These are phyloP conservation scores for Campopleginae sp. DNA, from an alignment of 2,888 invertebrate genomes.

Conservation along the genomic window DNA sequence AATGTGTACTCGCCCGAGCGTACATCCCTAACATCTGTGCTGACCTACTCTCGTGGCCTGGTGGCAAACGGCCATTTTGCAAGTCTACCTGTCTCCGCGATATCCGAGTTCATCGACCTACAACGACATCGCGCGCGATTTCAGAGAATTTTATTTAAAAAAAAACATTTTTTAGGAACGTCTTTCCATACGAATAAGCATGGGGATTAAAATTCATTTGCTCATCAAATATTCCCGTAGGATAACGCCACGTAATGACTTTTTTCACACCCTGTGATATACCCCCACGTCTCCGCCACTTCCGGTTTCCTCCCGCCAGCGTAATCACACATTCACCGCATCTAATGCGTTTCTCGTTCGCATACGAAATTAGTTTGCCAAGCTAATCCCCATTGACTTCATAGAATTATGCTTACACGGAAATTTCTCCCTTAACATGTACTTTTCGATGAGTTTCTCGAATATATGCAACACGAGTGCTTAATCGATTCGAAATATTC, in stretches of 20 bases:
- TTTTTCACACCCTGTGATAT: constrained; percentile 52
- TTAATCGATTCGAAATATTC: not conserved
- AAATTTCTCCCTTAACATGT: not conserved
- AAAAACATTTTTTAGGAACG: not conserved
- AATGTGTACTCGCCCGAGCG: constrained; percentile 70
- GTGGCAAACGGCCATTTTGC: constrained; percentile 27
- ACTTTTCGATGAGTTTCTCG: not conserved
- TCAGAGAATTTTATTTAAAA: not conserved
- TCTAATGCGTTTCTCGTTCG: constrained; percentile 11
- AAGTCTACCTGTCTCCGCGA: not conserved
- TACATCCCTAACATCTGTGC: constrained; percentile 74
- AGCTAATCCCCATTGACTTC: constrained; percentile 13
- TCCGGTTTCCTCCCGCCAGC: constrained; percentile 34
- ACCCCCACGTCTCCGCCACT: constrained; percentile 8
- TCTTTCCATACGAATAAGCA: not conserved
- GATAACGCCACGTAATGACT: constrained; percentile 23
- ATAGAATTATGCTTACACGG: not conserved
- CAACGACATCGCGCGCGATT: constrained; percentile 16
- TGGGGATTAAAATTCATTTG: not conserved
- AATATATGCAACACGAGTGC: not conserved
- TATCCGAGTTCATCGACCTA: constrained; percentile 38
- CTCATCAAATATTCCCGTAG: constrained; percentile 34
- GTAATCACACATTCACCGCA: not conserved
- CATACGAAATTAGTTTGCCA: constrained; percentile 7
- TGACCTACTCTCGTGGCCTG: constrained; percentile 58